Evolutionary conservation across 2,888 invertebrate genomes (phyloP), one percentile per base, ranked within the genome.

Genomic region (Anagyrus pseudococci): DNA sequence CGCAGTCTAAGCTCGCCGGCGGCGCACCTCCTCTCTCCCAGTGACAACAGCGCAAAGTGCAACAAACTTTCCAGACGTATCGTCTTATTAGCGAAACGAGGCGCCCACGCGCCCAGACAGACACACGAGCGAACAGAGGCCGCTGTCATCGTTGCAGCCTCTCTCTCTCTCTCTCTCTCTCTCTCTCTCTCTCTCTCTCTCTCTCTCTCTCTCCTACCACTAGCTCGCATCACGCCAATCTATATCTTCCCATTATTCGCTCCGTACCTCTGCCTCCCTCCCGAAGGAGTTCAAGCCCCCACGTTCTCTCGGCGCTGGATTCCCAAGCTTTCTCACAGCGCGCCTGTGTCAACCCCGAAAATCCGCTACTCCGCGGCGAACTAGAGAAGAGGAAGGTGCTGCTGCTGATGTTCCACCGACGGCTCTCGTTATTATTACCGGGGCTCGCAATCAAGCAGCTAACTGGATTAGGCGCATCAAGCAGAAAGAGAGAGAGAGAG

Each of bases 391-490:
- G 46, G 49, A 52, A 44, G 48, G 29, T 19, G 44, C 49, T 47
- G 48, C 44, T 52, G 46, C 4, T 20, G 23, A 7, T 43, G 19
- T 33, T 43, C 44, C 26, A n/a, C n/a, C n/a, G n/a, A n/a, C n/a
- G n/a, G n/a, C n/a, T n/a, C n/a, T n/a, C 55, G 58, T 57, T 54
- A 58, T 60, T 60, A 64, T 60, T 53, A 47, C 49, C 49, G 22
- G 29, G 33, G 29, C 57, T 58, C 58, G 70, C 72, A 73, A 74
- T 77, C 76, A 74, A 74, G 72, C 74, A 68, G 69, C 66, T 71
- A 73, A 76, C 71, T 72, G 67, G 74, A 76, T 76, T 75, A 74
- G 62, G 57, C 61, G 59, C 70, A 70, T 68, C 73, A 69, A 70
- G 70, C 72, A 75, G 75, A 75, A 72, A 73, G 62, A n/a, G n/a